phyloP scores from a whole-genome alignment of 2,888 invertebrate species.

The Orthonevra nobilis region DNA sequence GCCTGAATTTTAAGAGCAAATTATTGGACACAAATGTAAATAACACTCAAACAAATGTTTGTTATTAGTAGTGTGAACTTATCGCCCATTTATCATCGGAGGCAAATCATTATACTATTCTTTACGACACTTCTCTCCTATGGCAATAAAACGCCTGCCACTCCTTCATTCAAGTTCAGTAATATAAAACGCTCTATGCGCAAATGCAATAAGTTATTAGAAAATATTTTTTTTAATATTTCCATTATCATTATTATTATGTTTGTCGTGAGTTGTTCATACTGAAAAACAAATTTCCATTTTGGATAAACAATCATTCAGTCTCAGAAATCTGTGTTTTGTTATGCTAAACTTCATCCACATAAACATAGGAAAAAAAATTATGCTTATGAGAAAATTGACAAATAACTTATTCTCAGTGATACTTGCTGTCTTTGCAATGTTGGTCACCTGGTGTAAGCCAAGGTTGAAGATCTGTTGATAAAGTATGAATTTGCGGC shows the following conservation, averaged over 20 bases:
- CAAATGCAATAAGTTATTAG: slow-evolving; percentile 57
- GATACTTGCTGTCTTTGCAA: slow-evolving; percentile 34
- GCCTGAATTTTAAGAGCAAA: slow-evolving; percentile 14
- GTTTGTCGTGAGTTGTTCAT: slow-evolving; percentile 8
- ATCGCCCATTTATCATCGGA: slow-evolving; percentile 57
- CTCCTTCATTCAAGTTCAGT: slow-evolving; percentile 48
- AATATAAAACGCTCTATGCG: slow-evolving; percentile 13
- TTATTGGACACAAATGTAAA: background rate
- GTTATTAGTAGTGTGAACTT: slow-evolving; percentile 55
- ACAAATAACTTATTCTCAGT: slow-evolving; percentile 39
- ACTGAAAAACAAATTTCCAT: slow-evolving; percentile 56
- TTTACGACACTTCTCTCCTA: slow-evolving; percentile 56
- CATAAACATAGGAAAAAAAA: slow-evolving; percentile 23
- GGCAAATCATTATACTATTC: slow-evolving; percentile 57
- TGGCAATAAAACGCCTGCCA: slow-evolving; percentile 42
- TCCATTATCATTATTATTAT: too few species aligned
- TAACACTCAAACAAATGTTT: slow-evolving; percentile 10
- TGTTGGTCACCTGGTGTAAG: slow-evolving; percentile 2
- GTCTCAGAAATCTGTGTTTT: slow-evolving; percentile 18
- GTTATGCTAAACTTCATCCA: slow-evolving; percentile 26
- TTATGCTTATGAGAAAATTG: slow-evolving; percentile 24
- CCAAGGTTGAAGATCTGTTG: too few species aligned
- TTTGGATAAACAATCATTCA: too few species aligned
- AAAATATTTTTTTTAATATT: slow-evolving; percentile 18
- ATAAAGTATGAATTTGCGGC: too few species aligned